Evolutionary conservation across 2,888 invertebrate genomes (phyloP), one percentile per base, ranked within the genome.

Genomic region (Brachyptera putata): DNA sequence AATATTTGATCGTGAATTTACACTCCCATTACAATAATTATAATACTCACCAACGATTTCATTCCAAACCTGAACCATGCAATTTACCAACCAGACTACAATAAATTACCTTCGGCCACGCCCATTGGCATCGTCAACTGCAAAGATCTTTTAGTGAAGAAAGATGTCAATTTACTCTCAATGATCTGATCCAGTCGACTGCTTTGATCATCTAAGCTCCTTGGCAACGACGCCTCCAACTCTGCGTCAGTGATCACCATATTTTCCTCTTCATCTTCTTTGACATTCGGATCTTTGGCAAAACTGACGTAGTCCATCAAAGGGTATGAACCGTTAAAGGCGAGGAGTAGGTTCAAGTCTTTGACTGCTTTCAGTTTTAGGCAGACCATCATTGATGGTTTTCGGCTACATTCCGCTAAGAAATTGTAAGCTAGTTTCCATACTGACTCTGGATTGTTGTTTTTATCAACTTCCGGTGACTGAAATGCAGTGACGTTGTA

Each of bases 141-240:
- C 14, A 79, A 64, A 2, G 73, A 70, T 61, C 78, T 71, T 0
- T 77, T 77, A 59, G 74, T 73, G 34, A 77, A 70, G 60, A 75
- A 75, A 53, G 76, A 72, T 30, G 74, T 71, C 2, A 78, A 64
- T 67, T 74, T 76, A n/a, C 73, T 69, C 58, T 71, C 67, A 11
- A 78, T 59, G 34, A 74, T 65, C 53, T 73, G 72, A 61, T 71
- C 74, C 36, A 65, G 53, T 4, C 41, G 37, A 9, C 26, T 39
- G 22, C 50, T 53, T 37, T 57, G 57, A 13, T 61, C 60, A 13
- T 60, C 65, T 50, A 56, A 24, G 11, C 62, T 56, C 36, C 61
- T 46, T 9, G 63, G 62, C 24, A 65, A 46, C 1, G 56, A 39
- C 24, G 61, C 58, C 34, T 65, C 63, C 22, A 65, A 57, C 18